phyloP scores from a whole-genome alignment of 1,140 invertebrate genomes.

The Lysiphlebus fabarum region DNA sequence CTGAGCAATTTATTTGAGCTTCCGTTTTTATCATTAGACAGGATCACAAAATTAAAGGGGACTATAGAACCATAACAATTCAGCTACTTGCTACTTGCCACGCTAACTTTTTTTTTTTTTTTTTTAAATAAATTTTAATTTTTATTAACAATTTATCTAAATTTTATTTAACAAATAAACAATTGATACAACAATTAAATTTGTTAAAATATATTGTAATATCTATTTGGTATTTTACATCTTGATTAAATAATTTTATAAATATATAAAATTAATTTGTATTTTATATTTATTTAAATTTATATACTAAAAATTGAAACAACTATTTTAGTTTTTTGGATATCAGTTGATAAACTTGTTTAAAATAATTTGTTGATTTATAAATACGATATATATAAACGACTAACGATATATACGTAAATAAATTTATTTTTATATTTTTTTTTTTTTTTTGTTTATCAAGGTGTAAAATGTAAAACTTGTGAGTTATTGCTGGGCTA shows the following conservation, averaged over 20 bases:
- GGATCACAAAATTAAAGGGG: slow-evolving; percentile 37
- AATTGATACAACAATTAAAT: too few species aligned
- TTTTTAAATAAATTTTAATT: too few species aligned
- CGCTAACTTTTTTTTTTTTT: too few species aligned
- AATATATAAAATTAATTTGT: too few species aligned
- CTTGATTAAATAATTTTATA: too few species aligned
- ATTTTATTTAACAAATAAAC: too few species aligned
- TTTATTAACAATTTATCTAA: too few species aligned
- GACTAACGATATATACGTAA: slow-evolving; percentile 21
- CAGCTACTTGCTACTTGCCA: too few species aligned
- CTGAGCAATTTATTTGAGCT: slow-evolving; percentile 42
- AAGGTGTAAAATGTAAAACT: slow-evolving; percentile 33
- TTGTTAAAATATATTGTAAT: too few species aligned
- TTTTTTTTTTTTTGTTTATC: slow-evolving; percentile 2
- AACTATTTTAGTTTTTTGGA: slow-evolving; percentile 10
- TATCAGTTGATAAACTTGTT: slow-evolving; percentile 12
- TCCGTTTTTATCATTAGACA: slow-evolving; percentile 40
- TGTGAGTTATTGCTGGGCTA: slow-evolving; percentile 25
- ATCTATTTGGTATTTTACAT: too few species aligned
- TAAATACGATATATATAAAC: slow-evolving; percentile 5
- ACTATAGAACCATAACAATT: slow-evolving; percentile 37
- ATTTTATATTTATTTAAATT: too few species aligned
- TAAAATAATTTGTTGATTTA: slow-evolving; percentile 15
- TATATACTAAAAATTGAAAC: too few species aligned
- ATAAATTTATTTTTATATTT: slow-evolving; percentile 25